Evolutionary conservation across 2,113 vertebrate species (phyloP).

Genomic region (Macquaria ambigua): DNA sequence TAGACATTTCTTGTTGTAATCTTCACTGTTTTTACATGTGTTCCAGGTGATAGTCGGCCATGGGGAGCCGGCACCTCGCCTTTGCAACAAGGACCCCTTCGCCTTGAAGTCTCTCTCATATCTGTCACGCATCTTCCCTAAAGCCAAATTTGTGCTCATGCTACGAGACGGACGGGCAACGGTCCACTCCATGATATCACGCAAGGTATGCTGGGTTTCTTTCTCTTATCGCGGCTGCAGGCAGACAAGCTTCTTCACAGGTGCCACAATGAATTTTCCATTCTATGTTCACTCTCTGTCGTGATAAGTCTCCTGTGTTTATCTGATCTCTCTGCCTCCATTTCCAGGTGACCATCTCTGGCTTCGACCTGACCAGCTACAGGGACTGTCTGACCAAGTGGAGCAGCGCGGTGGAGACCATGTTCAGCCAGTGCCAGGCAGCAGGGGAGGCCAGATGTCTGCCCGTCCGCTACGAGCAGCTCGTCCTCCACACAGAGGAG

Average conservation of each 20-base stretch:
- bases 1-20: background rate
- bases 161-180: slow-evolving; percentile 92
- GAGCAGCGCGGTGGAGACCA: slow-evolving; percentile 93
- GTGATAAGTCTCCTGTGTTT: background rate
- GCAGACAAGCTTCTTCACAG: background rate
- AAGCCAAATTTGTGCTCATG: slow-evolving; percentile 95
- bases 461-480: slow-evolving; percentile 92
- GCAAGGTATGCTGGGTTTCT: slow-evolving; percentile 80
- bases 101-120: slow-evolving; percentile 93
- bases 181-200: slow-evolving; percentile 95
- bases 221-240: background rate
- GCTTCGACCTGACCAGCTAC: slow-evolving; percentile 94
- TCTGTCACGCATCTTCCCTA: slow-evolving; percentile 92
- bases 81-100: slow-evolving; percentile 96
- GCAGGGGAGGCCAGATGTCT: slow-evolving; percentile 85
- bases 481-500: slow-evolving; percentile 89
- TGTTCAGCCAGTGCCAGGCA: slow-evolving; percentile 93
- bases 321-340: background rate
- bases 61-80: slow-evolving; percentile 90
- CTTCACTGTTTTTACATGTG: background rate
- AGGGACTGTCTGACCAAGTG: slow-evolving; percentile 95
- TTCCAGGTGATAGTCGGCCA: slow-evolving; percentile 95
- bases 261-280: background rate
- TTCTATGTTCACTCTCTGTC: background rate
- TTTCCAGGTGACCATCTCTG: slow-evolving; percentile 90